A percentile compares a stretch with the other conserved stretches of the same genome.
Conservation (phyloP, 2,113 vertebrate genomes). For the Kryptolebias marmoratus region DNA sequence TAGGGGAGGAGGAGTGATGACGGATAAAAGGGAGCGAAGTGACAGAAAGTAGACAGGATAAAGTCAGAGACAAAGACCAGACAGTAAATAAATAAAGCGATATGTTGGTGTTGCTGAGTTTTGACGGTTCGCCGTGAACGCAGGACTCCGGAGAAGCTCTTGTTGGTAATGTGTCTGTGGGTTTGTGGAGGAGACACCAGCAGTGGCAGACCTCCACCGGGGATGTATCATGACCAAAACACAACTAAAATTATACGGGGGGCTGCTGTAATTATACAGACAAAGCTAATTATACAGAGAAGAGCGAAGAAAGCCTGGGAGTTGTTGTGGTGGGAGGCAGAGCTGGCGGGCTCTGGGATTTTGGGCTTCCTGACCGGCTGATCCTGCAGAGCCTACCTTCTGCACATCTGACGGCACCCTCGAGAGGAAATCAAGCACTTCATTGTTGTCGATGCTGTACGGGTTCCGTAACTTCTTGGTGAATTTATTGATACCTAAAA, state of each 20-base stretch:
- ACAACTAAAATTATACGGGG: conserved; percentile 73
- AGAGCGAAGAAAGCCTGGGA: conserved; percentile 66
- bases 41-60: conserved; percentile 15
- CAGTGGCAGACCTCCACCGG: conserved; percentile 68
- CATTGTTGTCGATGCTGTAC: conserved; percentile 94
- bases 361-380: conserved; percentile 71
- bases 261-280: conserved; percentile 68
- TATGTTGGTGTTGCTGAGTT: neutral
- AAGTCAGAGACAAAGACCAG: no score
- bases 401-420: conserved; percentile 98
- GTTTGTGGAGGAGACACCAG: conserved; percentile 50
- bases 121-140: neutral
- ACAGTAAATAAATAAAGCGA: no score
- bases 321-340: conserved; percentile 60
- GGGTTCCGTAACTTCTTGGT: conserved; percentile 98
- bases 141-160: neutral
- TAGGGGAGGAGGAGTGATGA: neutral
- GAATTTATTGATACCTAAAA: conserved; percentile 97
- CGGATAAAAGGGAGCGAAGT: neutral
- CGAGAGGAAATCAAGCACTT: conserved; percentile 95
- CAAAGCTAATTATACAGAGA: conserved; percentile 73
- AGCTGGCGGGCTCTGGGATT: conserved; percentile 69
- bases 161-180: neutral
- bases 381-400: conserved; percentile 86
- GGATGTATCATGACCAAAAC: conserved; percentile 70